phyloP scores from a whole-genome alignment of 2,113 vertebrate species.

The Ameiurus melas region DNA sequence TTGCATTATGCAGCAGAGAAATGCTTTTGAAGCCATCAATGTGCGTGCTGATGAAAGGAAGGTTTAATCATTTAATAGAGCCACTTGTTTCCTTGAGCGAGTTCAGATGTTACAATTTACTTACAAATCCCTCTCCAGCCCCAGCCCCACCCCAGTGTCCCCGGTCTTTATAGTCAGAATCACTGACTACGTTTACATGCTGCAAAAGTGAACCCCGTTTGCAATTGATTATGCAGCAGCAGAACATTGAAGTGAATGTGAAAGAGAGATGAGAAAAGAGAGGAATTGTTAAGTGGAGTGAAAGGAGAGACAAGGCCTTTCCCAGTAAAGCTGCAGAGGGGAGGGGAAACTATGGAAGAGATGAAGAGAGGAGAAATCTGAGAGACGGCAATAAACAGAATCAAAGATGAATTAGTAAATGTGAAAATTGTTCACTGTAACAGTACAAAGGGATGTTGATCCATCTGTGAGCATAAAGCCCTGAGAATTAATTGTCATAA shows the following conservation, averaged over 20 bases:
- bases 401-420: constrained; percentile 15
- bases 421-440: constrained; percentile 38
- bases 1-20: constrained; percentile 42
- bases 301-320: constrained; percentile 66
- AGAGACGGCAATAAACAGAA: constrained; percentile 42
- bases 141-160: constrained; percentile 34
- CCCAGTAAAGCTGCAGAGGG: constrained; percentile 43
- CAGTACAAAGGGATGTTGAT: constrained; percentile 40
- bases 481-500: constrained; percentile 18
- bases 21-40: constrained; percentile 45
- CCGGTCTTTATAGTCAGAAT: constrained; percentile 66
- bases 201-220: constrained; percentile 73
- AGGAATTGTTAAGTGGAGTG: constrained; percentile 55
- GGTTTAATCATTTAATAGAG: constrained; percentile 47
- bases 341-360: background rate
- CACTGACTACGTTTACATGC: constrained; percentile 61
- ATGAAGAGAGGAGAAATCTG: constrained; percentile 43
- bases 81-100: constrained; percentile 54
- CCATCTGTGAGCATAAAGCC: constrained; percentile 20
- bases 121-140: constrained; percentile 11
- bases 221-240: constrained; percentile 80
- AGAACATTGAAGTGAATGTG: constrained; percentile 76
- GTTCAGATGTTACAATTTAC: constrained; percentile 47
- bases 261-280: constrained; percentile 38
- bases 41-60: constrained; percentile 34